These are phyloP conservation scores for Acleris sparsana DNA, from an alignment of 2,888 invertebrate species.

Conservation along the genomic window DNA sequence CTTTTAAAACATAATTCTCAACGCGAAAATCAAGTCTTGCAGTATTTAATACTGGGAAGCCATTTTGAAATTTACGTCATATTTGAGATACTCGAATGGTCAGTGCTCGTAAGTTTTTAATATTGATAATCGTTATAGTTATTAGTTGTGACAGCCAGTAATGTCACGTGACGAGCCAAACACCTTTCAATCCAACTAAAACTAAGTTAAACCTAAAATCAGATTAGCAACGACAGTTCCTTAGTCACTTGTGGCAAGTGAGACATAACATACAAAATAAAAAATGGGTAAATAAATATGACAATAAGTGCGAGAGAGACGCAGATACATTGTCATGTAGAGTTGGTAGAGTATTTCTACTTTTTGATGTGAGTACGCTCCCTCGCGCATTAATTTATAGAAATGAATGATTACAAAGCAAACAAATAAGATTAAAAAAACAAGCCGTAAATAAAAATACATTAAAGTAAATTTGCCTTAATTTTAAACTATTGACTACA, in stretches of 20 bases:
- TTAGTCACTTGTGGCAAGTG: constrained; percentile 19
- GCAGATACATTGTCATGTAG: background rate
- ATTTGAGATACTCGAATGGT: too few relatives aligned
- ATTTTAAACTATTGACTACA: constrained; percentile 36
- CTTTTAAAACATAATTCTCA: too few relatives aligned
- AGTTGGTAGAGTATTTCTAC: background rate
- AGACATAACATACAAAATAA: constrained; percentile 11
- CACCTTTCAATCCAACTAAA: constrained; percentile 4
- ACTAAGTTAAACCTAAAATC: constrained; percentile 14
- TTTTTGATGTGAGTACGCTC: background rate
- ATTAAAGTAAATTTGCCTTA: constrained; percentile 37
- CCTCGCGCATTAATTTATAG: background rate
- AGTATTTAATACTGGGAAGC: too few relatives aligned
- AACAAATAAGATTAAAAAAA: constrained; percentile 57
- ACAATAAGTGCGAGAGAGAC: constrained; percentile 6
- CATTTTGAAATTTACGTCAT: too few relatives aligned
- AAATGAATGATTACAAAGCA: constrained; percentile 27
- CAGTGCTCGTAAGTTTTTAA: too few relatives aligned
- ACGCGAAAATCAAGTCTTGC: too few relatives aligned
- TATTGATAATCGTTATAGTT: too few relatives aligned
- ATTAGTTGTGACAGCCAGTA: background rate
- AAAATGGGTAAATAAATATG: constrained; percentile 21
- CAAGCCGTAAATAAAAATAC: constrained; percentile 36
- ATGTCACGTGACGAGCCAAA: constrained; percentile 2
- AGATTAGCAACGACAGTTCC: constrained; percentile 10